Evolutionary conservation across 2,888 invertebrate genomes (phyloP), one percentile per base, ranked within the genome.

Genomic region (Andricus quercusramuli): DNA sequence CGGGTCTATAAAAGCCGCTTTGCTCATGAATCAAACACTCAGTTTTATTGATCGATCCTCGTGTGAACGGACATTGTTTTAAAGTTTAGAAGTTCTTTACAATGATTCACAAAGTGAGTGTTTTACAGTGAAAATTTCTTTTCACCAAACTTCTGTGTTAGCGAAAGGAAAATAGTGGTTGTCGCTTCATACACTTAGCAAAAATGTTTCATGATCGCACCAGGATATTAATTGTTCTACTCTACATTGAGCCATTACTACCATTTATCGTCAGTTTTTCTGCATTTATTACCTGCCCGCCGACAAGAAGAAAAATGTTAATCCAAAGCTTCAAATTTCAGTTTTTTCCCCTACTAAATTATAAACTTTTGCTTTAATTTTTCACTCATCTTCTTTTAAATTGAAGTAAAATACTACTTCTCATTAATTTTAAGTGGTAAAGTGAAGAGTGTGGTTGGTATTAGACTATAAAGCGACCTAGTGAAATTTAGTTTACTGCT

Each of bases 1-100:
- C 82, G 67, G 76, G 76, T 67, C 77, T 86, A 87, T 87, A 87
- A 86, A 87, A 86, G 86, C 82, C 79, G 68, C 80, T 79, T 78
- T 79, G 59, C 68, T 78, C 67, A 67, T 17, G 56, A 79, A 81
- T 77, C 70, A 77, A 78, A 79, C 77, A 83, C 83, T 86, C 84
- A 86, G 86, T 86, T 78, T 79, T 59, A 70, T 82, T 77, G 66
- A 78, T 47, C 80, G 51, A 77, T 80, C 68, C 66, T 74, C 79
- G 20, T 67, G 59, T 74, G 22, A 29, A 66, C 70, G 41, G 64
- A 25, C 67, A 51, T 56, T 15, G 17, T 78, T 41, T 66, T 1
- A 2, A 62, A 25, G 5, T 62, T 25, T 62, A 25, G 3, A 25
- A 25, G 13, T 74, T 65, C 17, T 47, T 44, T 17, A 65, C 17